Percentiles rank a stretch among this genome's conserved stretches.
phyloP scores from a whole-genome alignment of 35 echinoderm and acorn worm species.

The Ophiothrix spiculata region DNA sequence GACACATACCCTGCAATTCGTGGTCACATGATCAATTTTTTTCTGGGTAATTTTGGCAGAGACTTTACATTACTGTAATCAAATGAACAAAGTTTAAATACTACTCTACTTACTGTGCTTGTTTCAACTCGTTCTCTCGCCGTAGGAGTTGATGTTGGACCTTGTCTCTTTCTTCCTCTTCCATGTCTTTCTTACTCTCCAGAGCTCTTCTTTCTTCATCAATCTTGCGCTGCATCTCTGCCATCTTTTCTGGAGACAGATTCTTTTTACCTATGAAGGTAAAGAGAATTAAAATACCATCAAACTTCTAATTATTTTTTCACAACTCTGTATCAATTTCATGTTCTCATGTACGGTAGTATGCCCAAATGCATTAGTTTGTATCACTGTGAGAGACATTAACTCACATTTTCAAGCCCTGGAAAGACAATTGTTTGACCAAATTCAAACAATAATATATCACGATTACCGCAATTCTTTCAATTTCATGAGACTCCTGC shows the following conservation, averaged over 20 bases:
- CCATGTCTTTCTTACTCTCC: slow-evolving; percentile 97
- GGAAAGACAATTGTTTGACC: too few relatives aligned
- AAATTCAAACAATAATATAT: too few relatives aligned
- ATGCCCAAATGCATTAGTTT: background rate
- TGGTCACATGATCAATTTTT: too few relatives aligned
- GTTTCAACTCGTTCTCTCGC: slow-evolving; percentile 76
- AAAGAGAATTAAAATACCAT: background rate
- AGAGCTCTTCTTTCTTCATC: slow-evolving; percentile 92
- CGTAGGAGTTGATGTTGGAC: slow-evolving; percentile 64
- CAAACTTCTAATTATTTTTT: background rate
- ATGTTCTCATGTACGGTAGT: background rate
- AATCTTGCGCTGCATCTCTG: slow-evolving; percentile 81
- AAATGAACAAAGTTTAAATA: too few relatives aligned
- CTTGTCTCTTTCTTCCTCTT: slow-evolving; percentile 87
- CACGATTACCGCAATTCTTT: too few relatives aligned
- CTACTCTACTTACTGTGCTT: slow-evolving; percentile 82
- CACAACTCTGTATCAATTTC: background rate
- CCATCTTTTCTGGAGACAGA: slow-evolving; percentile 94
- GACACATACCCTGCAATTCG: too few relatives aligned
- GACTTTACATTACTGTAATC: too few relatives aligned
- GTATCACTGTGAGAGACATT: background rate
- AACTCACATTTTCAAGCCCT: background rate
- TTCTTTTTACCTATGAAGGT: slow-evolving; percentile 63
- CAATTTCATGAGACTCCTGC: too few relatives aligned
- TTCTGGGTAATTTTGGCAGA: too few relatives aligned